phyloP scores from a whole-genome alignment of 2,888 invertebrate species.

The Lagria hirta region DNA sequence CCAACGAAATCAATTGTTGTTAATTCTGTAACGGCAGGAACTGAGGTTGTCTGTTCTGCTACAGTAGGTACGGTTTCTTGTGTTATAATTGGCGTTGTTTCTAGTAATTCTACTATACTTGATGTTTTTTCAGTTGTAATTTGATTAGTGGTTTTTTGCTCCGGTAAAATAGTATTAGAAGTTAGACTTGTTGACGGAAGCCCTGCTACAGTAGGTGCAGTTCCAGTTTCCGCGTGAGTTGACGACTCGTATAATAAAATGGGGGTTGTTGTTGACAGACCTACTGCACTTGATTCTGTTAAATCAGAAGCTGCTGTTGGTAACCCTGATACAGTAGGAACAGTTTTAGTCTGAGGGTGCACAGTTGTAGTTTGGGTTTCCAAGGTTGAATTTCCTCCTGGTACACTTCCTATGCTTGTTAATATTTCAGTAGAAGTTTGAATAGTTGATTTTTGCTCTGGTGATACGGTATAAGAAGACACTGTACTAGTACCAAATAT shows the following conservation, averaged over 20 bases:
- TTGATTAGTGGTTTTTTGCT: background rate
- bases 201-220: too few relatives aligned
- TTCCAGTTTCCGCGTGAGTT: background rate
- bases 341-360: background rate
- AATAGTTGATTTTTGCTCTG: background rate
- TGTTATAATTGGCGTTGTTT: background rate
- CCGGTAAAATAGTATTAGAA: background rate
- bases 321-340: background rate
- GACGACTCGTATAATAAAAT: background rate
- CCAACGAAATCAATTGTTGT: too few relatives aligned
- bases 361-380: background rate
- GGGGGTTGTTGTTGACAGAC: too few relatives aligned
- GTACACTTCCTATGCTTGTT: background rate
- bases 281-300: too few relatives aligned
- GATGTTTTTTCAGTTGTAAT: conserved; percentile 2
- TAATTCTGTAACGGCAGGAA: too few relatives aligned
- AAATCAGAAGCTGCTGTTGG: too few relatives aligned
- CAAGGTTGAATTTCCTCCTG: too few relatives aligned
- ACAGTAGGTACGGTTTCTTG: too few relatives aligned
- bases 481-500: background rate
- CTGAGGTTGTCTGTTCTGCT: too few relatives aligned
- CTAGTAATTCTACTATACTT: conserved; percentile 7
- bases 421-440: background rate
- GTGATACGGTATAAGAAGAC: background rate
- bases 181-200: too few relatives aligned